These are phyloP conservation scores for Trematomus bernacchii DNA, from an alignment of 2,797 vertebrate genomes.

Conservation along the genomic window DNA sequence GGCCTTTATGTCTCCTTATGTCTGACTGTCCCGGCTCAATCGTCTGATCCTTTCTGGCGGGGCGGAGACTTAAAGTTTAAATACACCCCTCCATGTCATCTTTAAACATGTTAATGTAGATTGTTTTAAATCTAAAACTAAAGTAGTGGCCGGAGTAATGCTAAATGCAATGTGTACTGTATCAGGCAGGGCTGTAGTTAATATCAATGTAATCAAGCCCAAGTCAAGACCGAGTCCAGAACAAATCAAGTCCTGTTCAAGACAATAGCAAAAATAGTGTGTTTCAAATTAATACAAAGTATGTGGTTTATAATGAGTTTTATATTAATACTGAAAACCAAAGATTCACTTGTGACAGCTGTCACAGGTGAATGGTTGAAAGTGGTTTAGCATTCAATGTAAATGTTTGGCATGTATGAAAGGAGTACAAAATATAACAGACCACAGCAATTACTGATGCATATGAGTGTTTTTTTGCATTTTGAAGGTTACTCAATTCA, in stretches of 20 bases:
- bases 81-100: conserved; percentile 21
- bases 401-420: conserved; percentile 2
- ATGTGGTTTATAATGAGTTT: neutral
- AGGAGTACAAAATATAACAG: neutral
- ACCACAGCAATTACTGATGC: neutral
- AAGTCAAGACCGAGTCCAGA: no score
- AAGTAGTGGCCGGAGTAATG: neutral
- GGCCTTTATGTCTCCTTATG: conserved; percentile 51
- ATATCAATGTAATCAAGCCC: no score
- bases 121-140: neutral
- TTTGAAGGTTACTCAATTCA: no score
- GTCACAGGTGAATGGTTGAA: neutral
- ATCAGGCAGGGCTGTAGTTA: neutral
- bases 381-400: neutral
- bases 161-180: neutral
- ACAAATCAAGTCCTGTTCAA: no score
- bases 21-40: conserved; percentile 34
- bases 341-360: neutral
- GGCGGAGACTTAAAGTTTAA: conserved; percentile 27
- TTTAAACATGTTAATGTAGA: conserved; percentile 31
- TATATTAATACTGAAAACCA: neutral
- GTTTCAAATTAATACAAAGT: no score
- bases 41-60: conserved; percentile 12
- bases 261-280: no score
- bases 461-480: neutral